Base-by-base conservation (phyloP, 2,888 invertebrate species). In the Megastigmus dorsalis region DNA sequence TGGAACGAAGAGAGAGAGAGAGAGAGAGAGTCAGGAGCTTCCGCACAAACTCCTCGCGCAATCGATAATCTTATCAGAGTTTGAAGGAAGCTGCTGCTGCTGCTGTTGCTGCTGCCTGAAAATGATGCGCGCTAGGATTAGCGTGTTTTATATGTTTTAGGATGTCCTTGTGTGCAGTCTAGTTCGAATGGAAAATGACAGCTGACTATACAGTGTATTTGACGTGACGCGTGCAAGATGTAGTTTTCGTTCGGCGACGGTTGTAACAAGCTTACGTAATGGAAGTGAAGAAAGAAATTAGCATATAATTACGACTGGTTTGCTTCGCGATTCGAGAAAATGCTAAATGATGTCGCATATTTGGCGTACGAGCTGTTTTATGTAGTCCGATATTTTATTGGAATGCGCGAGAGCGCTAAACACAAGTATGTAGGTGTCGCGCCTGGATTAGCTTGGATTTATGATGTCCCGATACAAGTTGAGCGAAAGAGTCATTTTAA, bases 11-110 rank as follows among this genome's bases (percentile, higher is more conserved):
- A n/a, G n/a, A n/a, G n/a, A n/a, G n/a, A n/a, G n/a, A n/a, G n/a
- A n/a, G n/a, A n/a, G n/a, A n/a, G n/a, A n/a, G n/a, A n/a, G n/a
- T n/a, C n/a, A n/a, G n/a, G n/a, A 55, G 45, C 59, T 70, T 62
- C 55, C 62, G 45, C 7, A 48, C 67, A 57, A 67, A 67, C 23
- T 33, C 20, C 26, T 36, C 43, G n/a, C 26, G 41, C 60, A 60
- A 69, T 69, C 68, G 59, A 60, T 69, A 60, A 69, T 69, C 59
- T 38, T 59, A 59, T 50, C 45, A n/a, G 59, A 28, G 57, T 30
- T 48, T 52, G 30, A 41, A 23, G n/a, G 57, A 57, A 10, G 23
- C 43, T 28, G n/a, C n/a, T n/a, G n/a, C n/a, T n/a, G n/a, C n/a
- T n/a, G n/a, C n/a, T n/a, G n/a, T n/a, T n/a, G n/a, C n/a, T n/a